phyloP scores from a whole-genome alignment of 2,113 vertebrate species.

The Lophura nycthemera region DNA sequence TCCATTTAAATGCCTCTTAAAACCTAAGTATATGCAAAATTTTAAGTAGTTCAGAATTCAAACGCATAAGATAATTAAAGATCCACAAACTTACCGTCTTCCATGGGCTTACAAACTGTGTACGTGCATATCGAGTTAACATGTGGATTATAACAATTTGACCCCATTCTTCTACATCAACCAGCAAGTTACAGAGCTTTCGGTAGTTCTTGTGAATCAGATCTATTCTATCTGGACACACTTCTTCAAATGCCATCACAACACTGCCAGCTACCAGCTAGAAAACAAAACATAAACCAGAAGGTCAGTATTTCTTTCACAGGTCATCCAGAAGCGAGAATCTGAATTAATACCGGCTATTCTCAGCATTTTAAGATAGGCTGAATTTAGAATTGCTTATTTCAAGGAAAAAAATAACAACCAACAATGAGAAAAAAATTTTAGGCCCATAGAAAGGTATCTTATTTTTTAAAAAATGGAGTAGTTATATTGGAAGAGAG shows the following conservation, averaged over 20 bases:
- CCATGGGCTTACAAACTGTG: constrained; percentile 95
- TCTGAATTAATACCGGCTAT: not conserved
- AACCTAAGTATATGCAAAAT: not conserved
- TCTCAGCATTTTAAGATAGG: not conserved
- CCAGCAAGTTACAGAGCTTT: constrained; percentile 94
- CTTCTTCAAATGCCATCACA: constrained; percentile 98
- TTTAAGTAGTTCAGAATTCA: not conserved
- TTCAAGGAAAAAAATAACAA: not conserved
- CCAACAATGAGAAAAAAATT: not conserved
- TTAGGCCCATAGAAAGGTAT: not conserved
- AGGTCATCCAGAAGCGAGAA: not conserved
- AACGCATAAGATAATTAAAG: not conserved
- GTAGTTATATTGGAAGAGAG: constrained; percentile 1
- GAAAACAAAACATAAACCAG: constrained; percentile 64
- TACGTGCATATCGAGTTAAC: constrained; percentile 95
- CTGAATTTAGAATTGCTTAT: not conserved
- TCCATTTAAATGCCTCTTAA: not conserved
- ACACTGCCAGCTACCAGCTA: constrained; percentile 97
- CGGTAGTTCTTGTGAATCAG: constrained; percentile 98
- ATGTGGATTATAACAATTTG: constrained; percentile 98
- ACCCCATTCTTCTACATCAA: constrained; percentile 98
- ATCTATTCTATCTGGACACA: constrained; percentile 97
- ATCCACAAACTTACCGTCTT: constrained; percentile 83
- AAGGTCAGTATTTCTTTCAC: constrained; percentile 31
- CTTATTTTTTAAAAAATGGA: not conserved